Conservation (phyloP, 2,797 vertebrate species). For the Karalla daura region DNA sequence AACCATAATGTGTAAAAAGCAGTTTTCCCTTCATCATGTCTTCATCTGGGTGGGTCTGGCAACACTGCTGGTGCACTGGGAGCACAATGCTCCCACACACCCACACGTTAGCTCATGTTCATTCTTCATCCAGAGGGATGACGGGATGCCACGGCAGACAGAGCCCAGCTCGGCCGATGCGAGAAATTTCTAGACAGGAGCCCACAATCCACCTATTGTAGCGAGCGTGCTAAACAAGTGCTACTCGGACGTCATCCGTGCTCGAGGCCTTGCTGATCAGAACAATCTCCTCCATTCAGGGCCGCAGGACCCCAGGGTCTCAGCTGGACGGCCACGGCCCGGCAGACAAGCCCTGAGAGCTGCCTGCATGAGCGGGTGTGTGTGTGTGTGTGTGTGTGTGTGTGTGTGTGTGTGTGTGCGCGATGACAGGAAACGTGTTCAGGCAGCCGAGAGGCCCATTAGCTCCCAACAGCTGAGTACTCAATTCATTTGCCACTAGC, state of each 20-base stretch:
- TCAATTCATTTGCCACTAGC: too few relatives aligned
- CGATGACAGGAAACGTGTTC: conserved; percentile 16
- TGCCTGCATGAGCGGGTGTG: conserved; percentile 10
- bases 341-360: conserved; percentile 19
- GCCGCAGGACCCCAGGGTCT: conserved; percentile 6
- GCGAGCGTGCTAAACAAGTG: conserved; percentile 30
- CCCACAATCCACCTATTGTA: conserved; percentile 73
- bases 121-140: conserved; percentile 68
- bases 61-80: background rate
- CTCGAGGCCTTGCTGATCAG: conserved; percentile 26
- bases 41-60: background rate
- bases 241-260: conserved; percentile 48
- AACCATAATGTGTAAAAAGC: background rate
- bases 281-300: conserved; percentile 63
- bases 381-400: conserved; percentile 7
- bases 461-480: background rate
- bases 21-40: background rate
- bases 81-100: background rate
- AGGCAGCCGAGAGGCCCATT: conserved; percentile 6
- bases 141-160: conserved; percentile 76
- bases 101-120: conserved; percentile 11
- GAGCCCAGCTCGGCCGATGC: conserved; percentile 24
- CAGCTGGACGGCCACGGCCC: conserved; percentile 21
- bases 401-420: conserved; percentile 2
- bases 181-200: conserved; percentile 34